phyloP scores from a whole-genome alignment of 2,888 invertebrate genomes.

The Uropetala carovei region DNA sequence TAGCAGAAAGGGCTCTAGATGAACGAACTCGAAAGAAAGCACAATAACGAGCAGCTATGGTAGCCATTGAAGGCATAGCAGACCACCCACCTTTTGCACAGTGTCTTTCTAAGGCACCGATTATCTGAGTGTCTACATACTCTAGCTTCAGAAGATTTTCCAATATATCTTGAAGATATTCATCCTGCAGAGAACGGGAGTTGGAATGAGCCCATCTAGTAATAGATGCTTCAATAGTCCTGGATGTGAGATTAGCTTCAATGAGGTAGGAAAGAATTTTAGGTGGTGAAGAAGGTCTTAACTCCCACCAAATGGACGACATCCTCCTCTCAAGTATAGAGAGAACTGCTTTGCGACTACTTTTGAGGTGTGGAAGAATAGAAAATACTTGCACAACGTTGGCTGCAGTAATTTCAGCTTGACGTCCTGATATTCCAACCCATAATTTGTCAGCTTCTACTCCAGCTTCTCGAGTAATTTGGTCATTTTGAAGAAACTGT shows the following conservation, averaged over 20 bases:
- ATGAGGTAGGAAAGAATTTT: conserved; percentile 69
- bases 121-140: conserved; percentile 78
- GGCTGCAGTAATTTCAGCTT: conserved; percentile 78
- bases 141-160: conserved; percentile 78
- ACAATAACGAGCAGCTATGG: conserved; percentile 75
- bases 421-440: conserved; percentile 80
- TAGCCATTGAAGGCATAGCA: conserved; percentile 41
- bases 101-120: conserved; percentile 77
- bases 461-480: conserved; percentile 74
- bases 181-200: conserved; percentile 80
- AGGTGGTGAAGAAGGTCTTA: conserved; percentile 71
- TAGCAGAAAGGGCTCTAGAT: conserved; percentile 78
- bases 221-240: conserved; percentile 72
- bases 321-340: conserved; percentile 80
- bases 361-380: conserved; percentile 78
- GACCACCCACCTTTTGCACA: conserved; percentile 35
- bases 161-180: conserved; percentile 77
- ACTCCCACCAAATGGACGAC: conserved; percentile 78
- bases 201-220: conserved; percentile 80
- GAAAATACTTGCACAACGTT: conserved; percentile 79
- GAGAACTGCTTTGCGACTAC: conserved; percentile 79
- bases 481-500: conserved; percentile 74
- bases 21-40: conserved; percentile 79
- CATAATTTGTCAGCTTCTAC: conserved; percentile 81
- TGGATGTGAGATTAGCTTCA: conserved; percentile 69